Percentiles rank a stretch among this genome's conserved stretches.
phyloP scores from a whole-genome alignment of 2,888 invertebrate species.

The Achlya flavicornis region DNA sequence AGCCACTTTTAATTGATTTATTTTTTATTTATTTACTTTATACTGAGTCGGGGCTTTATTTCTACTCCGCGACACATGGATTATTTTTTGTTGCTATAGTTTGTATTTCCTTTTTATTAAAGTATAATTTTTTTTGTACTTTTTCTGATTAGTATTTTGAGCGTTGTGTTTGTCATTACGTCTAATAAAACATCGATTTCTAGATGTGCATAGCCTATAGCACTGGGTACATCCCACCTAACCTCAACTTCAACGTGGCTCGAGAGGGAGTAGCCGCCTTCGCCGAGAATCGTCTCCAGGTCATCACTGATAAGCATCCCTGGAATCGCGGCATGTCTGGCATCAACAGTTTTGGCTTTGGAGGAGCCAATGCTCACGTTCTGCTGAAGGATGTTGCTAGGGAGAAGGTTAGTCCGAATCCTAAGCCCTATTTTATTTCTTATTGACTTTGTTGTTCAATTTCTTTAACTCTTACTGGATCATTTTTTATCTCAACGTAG shows the following conservation, averaged over 20 bases:
- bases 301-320: slow-evolving; percentile 88
- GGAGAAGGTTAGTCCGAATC: slow-evolving; percentile 69
- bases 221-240: slow-evolving; percentile 91
- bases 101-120: too few relatives aligned
- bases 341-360: slow-evolving; percentile 97
- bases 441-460: too few relatives aligned
- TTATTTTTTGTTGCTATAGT: too few relatives aligned
- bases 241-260: slow-evolving; percentile 89
- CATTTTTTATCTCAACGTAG: too few relatives aligned
- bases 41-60: too few relatives aligned
- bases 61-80: too few relatives aligned
- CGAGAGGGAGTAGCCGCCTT: slow-evolving; percentile 85
- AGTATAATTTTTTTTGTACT: too few relatives aligned
- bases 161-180: too few relatives aligned
- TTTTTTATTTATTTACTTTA: too few relatives aligned
- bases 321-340: slow-evolving; percentile 91
- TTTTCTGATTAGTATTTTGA: too few relatives aligned
- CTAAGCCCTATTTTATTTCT: background rate
- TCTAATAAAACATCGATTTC: slow-evolving; percentile 28
- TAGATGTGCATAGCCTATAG: slow-evolving; percentile 91
- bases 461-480: too few relatives aligned
- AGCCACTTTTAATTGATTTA: too few relatives aligned
- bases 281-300: slow-evolving; percentile 85
- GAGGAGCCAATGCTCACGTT: slow-evolving; percentile 93
- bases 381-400: slow-evolving; percentile 85